Evolutionary conservation across 2,797 vertebrate species (phyloP), one percentile per base, ranked within the genome.

Genomic region (Spheniscus humboldti): DNA sequence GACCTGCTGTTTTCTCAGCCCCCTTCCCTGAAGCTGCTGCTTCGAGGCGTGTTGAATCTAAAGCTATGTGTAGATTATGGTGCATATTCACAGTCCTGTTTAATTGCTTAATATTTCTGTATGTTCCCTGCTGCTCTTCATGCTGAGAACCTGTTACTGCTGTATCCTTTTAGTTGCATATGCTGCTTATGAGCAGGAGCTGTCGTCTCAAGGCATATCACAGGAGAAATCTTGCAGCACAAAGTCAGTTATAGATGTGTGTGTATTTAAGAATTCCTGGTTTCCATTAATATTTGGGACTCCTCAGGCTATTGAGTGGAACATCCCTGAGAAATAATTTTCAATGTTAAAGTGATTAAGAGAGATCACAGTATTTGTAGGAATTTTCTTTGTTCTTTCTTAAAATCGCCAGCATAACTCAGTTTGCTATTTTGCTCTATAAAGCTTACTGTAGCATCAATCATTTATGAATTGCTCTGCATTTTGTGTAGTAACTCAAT

Each of bases 111-210:
- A 6, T 52, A 2, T 31, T 69, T 35, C 57, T 20, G 5, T 48
- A 6, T 43, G 39, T n/a, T 55, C 37, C 72, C 83, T 50, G 50
- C 33, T 86, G 81, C 43, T 52, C 33, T 56, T 31, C 45, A 4
- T 28, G 12, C 37, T 24, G 43, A 76, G 47, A 53, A 30, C 17
- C n/a, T 59, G 23, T 16, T 77, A 9, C 5, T 27, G 4, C 59
- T 13, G 74, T 15, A 11, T 3, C n/a, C 18, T 4, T n/a, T 69
- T 37, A 41, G 25, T 47, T 69, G 4, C 3, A 0, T 11, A 16
- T 23, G 56, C 45, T 71, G 8, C 14, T 64, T 28, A 17, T 8
- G 64, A 68, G 23, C 15, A 20, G 59, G 30, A 73, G 27, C 20
- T 68, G 63, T 56, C 24, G 23, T 62, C 76, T 73, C 25, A 1